Base-by-base conservation (phyloP, 2,113 vertebrate genomes). In the Callionymus lyra region DNA sequence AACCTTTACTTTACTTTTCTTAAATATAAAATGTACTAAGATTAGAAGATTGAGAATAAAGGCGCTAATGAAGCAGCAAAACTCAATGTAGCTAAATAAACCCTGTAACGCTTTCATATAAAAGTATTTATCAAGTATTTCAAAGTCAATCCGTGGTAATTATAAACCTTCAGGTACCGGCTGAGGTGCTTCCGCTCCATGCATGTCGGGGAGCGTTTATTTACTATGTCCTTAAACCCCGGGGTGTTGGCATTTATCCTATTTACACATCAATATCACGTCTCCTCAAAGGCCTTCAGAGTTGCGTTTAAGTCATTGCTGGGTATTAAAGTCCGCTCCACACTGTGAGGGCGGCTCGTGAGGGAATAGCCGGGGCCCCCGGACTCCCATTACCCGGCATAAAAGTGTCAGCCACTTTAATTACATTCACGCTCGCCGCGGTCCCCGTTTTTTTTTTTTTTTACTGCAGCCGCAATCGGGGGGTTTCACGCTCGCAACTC, bases 251-350 rank as follows among this genome's bases (percentile, higher is more conserved):
- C 92, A 91, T 95, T 91, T 94, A 88, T 89, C 88, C 89, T 93
- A 88, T 94, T 97, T 97, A 91, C 89, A 92, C 88, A 90, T 85
- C 84, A 88, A 90, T 92, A 93, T 94, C 91, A 91, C 89, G 87
- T 92, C 87, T 87, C 88, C 85, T 87, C 80, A 81, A 90, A 82
- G 90, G 86, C 81, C 82, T 83, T 77, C 82, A 83, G 85, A 86
- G 86, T 94, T 91, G 89, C 88, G 92, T 97, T 97, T 93, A 90
- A 92, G 89, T 89, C 88, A 88, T 89, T 87, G 88, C 71, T 78
- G 81, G 87, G 85, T 90, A 93, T 97, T 92, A 91, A 92, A 90
- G 92, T 87, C 85, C 84, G 83, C 84, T 87, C 56, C 63, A 76
- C 79, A 84, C 79, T 83, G 89, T 73, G 79, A 72, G 60, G 82